Evolutionary conservation across 1,140 invertebrate genomes (phyloP).

Genomic region (Atta texana): DNA sequence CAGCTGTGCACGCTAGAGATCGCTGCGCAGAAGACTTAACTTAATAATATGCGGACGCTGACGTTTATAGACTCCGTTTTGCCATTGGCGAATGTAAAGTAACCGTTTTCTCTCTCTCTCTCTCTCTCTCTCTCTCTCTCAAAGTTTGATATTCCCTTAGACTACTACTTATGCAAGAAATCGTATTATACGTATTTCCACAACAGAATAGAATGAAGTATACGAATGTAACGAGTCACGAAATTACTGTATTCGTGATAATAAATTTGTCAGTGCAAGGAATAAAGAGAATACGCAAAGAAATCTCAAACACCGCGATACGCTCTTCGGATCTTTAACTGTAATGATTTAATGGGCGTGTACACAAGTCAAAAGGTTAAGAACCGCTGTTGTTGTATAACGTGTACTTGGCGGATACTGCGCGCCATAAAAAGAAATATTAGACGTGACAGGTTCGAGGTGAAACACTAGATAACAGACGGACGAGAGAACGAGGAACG

Average conservation of each 20-base stretch:
- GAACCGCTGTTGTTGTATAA: conserved; percentile 7
- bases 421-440: conserved; percentile 16
- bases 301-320: too few relatives aligned
- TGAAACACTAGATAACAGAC: conserved; percentile 67
- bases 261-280: conserved; percentile 15
- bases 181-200: neutral
- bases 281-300: neutral
- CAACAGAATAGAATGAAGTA: neutral
- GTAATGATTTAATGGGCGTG: neutral
- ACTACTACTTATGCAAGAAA: neutral
- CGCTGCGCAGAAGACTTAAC: conserved; percentile 61
- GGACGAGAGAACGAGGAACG: conserved; percentile 32
- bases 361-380: conserved; percentile 41
- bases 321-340: neutral
- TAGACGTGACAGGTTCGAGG: conserved; percentile 37
- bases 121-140: neutral
- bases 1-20: conserved; percentile 66
- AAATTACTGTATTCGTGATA: neutral
- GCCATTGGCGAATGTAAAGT: conserved; percentile 64
- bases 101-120: conserved; percentile 1
- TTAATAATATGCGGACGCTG: conserved; percentile 67
- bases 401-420: conserved; percentile 17
- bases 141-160: neutral
- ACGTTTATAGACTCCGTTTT: conserved; percentile 73
- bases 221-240: neutral